phyloP scores from a whole-genome alignment of 2,888 invertebrate species.

The Caenorhabditis wallacei region DNA sequence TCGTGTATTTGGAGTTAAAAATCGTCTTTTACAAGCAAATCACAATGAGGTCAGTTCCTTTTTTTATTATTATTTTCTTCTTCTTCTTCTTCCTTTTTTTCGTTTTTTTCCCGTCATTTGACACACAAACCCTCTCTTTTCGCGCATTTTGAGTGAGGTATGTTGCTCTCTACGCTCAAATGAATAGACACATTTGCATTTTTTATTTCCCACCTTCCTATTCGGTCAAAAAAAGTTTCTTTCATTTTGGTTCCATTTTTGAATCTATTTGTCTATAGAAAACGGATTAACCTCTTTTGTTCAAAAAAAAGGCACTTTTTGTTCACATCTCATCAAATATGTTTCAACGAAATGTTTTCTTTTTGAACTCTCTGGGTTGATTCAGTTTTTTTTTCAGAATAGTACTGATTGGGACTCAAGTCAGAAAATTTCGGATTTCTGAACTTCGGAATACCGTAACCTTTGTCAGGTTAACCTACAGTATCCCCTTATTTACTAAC shows the following conservation, averaged over 20 bases:
- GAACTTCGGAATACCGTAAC: too few species aligned
- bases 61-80: neutral
- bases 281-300: constrained; percentile 11
- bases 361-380: constrained; percentile 11
- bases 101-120: constrained; percentile 21
- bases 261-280: constrained; percentile 27
- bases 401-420: too few species aligned
- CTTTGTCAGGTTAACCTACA: too few species aligned
- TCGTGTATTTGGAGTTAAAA: constrained; percentile 79
- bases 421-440: too few species aligned
- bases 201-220: constrained; percentile 44
- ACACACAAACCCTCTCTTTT: constrained; percentile 16
- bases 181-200: constrained; percentile 56
- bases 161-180: constrained; percentile 48
- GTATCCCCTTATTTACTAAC: too few species aligned
- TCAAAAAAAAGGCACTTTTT: neutral
- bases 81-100: neutral
- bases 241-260: constrained; percentile 24
- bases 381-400: too few species aligned
- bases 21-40: constrained; percentile 61
- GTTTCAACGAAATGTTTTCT: constrained; percentile 11
- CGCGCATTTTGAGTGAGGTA: constrained; percentile 32
- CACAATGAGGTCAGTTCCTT: constrained; percentile 54
- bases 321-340: constrained; percentile 45
- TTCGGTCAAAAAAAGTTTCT: constrained; percentile 12